A percentile compares a stretch with the other conserved stretches of the same genome.
Evolutionary conservation across 2,113 vertebrate genomes (phyloP).

Genomic region (Petrocephalus microphthalmus): DNA sequence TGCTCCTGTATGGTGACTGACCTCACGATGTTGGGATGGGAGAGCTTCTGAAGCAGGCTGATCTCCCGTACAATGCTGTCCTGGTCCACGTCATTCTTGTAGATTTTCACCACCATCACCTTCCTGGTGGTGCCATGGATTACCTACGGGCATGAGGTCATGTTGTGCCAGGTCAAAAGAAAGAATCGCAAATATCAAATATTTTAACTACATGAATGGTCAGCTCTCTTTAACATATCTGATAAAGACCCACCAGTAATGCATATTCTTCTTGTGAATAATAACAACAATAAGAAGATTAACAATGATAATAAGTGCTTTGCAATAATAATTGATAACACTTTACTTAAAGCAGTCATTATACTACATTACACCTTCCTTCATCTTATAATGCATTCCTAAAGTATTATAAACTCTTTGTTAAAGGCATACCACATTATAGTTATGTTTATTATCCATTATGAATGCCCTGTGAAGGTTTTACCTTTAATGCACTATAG

Average conservation of each 20-base stretch:
- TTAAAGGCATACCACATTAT: too few relatives aligned
- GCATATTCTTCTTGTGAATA: background rate
- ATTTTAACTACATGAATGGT: background rate
- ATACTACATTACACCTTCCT: too few relatives aligned
- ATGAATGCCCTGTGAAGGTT: too few relatives aligned
- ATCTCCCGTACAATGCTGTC: slow-evolving; percentile 81
- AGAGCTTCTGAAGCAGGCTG: slow-evolving; percentile 79
- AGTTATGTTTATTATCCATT: too few relatives aligned
- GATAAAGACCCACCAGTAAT: background rate
- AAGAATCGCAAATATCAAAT: background rate
- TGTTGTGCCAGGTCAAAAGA: background rate
- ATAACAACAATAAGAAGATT: background rate
- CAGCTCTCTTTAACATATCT: background rate
- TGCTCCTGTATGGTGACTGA: background rate
- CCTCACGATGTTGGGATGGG: slow-evolving; percentile 83
- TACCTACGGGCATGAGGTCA: slow-evolving; percentile 53
- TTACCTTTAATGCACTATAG: too few relatives aligned
- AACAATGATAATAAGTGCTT: background rate
- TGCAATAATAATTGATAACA: background rate
- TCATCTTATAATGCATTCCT: too few relatives aligned
- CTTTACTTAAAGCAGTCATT: too few relatives aligned
- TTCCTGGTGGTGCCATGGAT: slow-evolving; percentile 63
- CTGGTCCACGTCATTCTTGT: slow-evolving; percentile 79
- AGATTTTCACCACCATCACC: slow-evolving; percentile 83
- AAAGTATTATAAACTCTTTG: too few relatives aligned